Conservation (phyloP, 2,113 vertebrate genomes). For the Uropsilus gracilis region DNA sequence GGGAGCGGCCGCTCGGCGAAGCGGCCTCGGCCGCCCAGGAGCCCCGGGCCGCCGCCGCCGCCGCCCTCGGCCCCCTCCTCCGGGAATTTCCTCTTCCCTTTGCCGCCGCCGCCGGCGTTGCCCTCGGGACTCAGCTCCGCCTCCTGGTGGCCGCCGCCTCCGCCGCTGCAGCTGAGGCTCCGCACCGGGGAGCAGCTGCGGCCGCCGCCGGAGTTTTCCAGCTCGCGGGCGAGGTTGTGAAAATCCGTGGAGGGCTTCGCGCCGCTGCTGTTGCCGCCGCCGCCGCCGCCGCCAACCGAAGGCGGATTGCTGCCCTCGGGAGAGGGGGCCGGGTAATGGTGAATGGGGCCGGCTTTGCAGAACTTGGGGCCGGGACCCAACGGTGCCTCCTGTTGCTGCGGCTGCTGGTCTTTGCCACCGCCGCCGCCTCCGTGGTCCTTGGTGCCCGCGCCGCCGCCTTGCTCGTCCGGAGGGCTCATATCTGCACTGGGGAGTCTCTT, state of each 20-base stretch:
- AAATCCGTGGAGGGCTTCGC: slow-evolving; percentile 96
- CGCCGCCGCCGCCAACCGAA: slow-evolving; percentile 58
- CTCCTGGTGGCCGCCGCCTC: slow-evolving; percentile 66
- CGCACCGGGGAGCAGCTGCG: slow-evolving; percentile 62
- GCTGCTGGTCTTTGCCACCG: slow-evolving; percentile 83
- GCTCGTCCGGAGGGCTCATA: slow-evolving; percentile 79
- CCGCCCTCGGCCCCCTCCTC: slow-evolving; percentile 78
- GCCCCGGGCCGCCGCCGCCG: slow-evolving; percentile 2
- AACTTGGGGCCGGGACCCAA: slow-evolving; percentile 74
- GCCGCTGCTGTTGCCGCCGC: slow-evolving; percentile 60
- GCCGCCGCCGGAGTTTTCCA: slow-evolving; percentile 89
- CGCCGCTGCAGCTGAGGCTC: slow-evolving; percentile 9
- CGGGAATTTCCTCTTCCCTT: slow-evolving; percentile 89
- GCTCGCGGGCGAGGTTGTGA: slow-evolving; percentile 95
- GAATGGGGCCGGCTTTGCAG: slow-evolving; percentile 76
- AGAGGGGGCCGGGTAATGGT: slow-evolving; percentile 76
- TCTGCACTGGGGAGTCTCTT: slow-evolving; percentile 91
- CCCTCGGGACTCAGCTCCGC: slow-evolving; percentile 74
- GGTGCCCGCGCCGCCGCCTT: slow-evolving; percentile 76
- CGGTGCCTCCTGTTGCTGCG: slow-evolving; percentile 74
- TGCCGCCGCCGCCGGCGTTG: slow-evolving; percentile 43
- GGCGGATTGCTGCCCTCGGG: slow-evolving; percentile 60
- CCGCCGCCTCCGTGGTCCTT: slow-evolving; percentile 83
- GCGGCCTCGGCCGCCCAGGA: slow-evolving; percentile 62
- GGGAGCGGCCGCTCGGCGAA: slow-evolving; percentile 75